These are phyloP conservation scores for Myanophis thanlyinensis DNA, from an alignment of 2,113 vertebrate species.

Conservation along the genomic window DNA sequence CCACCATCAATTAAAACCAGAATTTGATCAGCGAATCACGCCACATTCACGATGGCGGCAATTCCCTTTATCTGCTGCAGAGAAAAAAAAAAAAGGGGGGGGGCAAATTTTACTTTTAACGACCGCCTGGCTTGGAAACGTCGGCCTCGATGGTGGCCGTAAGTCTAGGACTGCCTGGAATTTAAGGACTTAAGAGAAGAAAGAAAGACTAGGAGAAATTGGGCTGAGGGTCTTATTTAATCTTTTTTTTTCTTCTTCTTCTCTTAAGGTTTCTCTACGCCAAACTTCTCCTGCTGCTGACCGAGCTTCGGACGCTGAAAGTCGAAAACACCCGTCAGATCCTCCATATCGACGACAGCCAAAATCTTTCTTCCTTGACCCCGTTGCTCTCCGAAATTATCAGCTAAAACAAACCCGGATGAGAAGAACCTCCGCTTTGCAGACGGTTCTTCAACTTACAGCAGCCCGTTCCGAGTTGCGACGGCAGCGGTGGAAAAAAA, in stretches of 20 bases:
- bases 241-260: rapidly evolving
- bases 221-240: background rate
- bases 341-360: constrained; percentile 64
- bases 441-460: too few species aligned
- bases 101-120: background rate
- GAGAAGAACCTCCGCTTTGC: background rate
- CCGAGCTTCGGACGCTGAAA: constrained; percentile 68
- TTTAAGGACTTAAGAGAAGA: background rate
- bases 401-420: constrained; percentile 55
- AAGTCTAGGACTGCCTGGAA: background rate
- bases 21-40: background rate
- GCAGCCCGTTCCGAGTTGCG: background rate
- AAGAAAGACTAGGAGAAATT: background rate
- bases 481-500: rapidly evolving
- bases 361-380: constrained; percentile 58
- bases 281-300: constrained; percentile 67
- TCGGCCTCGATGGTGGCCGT: background rate
- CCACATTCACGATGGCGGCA: rapidly evolving
- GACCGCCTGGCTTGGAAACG: background rate
- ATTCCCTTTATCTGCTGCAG: background rate
- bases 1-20: background rate
- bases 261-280: constrained; percentile 67
- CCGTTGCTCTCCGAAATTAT: constrained; percentile 71
- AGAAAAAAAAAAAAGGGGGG: background rate
- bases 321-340: constrained; percentile 58